phyloP scores from a whole-genome alignment of 2,113 vertebrate genomes.

The Gymnocephalus cernua region DNA sequence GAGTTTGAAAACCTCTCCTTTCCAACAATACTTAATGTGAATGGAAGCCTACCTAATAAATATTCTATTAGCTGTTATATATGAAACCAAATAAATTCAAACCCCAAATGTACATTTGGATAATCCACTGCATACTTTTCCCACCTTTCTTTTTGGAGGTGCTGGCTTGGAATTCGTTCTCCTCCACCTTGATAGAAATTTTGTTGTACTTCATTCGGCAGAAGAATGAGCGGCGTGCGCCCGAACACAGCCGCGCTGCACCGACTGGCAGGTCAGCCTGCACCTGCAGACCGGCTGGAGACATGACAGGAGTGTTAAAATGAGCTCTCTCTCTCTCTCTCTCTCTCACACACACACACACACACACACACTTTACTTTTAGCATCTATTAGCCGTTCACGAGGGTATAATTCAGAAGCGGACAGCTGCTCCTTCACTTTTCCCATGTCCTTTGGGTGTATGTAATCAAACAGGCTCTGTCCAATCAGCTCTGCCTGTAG shows the following conservation, averaged over 20 bases:
- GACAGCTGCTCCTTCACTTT: slow-evolving; percentile 96
- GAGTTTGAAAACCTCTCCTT: background rate
- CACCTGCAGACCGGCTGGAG: slow-evolving; percentile 89
- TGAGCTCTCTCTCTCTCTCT: too few species aligned
- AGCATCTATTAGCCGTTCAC: slow-evolving; percentile 91
- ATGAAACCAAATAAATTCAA: background rate
- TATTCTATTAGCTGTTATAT: background rate
- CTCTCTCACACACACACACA: background rate
- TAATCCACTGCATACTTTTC: background rate
- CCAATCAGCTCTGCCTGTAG: slow-evolving; percentile 89
- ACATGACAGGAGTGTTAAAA: slow-evolving; percentile 39
- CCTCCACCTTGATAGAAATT: slow-evolving; percentile 85
- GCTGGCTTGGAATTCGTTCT: slow-evolving; percentile 85
- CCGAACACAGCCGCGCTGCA: slow-evolving; percentile 86
- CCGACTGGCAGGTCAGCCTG: slow-evolving; percentile 89
- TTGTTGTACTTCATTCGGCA: slow-evolving; percentile 92
- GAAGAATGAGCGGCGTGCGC: slow-evolving; percentile 93
- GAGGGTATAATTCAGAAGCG: slow-evolving; percentile 87
- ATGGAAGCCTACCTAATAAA: background rate
- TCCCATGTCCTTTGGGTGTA: slow-evolving; percentile 94
- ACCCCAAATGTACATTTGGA: background rate
- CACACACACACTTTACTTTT: slow-evolving; percentile 87
- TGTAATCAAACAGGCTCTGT: slow-evolving; percentile 93
- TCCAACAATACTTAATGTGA: background rate
- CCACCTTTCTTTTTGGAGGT: slow-evolving; percentile 91